Evolutionary conservation across 2,888 invertebrate species (phyloP).

Genomic region (Trachelus tabidus): DNA sequence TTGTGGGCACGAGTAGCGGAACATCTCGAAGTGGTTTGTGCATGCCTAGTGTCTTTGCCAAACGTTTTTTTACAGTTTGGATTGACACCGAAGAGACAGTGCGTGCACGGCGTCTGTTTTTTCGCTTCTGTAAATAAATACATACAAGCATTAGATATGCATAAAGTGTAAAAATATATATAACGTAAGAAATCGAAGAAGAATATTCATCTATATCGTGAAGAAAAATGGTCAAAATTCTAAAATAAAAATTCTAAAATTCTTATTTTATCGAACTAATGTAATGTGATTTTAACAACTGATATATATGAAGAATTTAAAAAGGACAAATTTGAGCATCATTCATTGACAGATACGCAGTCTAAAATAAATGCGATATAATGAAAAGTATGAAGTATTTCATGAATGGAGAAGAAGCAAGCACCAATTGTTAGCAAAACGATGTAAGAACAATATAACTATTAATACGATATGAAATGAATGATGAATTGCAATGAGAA

Average conservation of each 20-base stretch:
- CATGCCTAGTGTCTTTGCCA: conserved; percentile 69
- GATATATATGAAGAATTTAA: neutral
- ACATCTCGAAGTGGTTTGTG: conserved; percentile 27
- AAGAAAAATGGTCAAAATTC: too few relatives aligned
- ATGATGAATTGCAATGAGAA: conserved; percentile 21
- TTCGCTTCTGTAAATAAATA: conserved; percentile 45
- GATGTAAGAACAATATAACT: neutral
- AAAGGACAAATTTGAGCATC: neutral
- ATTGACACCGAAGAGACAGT: conserved; percentile 46
- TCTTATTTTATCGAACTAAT: neutral
- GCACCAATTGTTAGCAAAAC: neutral
- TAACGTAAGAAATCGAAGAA: conserved; percentile 17
- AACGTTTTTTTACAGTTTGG: conserved; percentile 67
- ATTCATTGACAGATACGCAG: neutral
- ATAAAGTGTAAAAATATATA: conserved; percentile 17
- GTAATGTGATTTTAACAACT: neutral
- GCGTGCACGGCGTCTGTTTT: conserved; percentile 38
- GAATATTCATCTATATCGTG: neutral
- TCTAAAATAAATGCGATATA: neutral
- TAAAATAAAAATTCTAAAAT: too few relatives aligned
- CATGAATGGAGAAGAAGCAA: neutral
- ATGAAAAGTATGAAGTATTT: neutral
- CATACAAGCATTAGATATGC: conserved; percentile 30
- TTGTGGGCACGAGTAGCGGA: conserved; percentile 33
- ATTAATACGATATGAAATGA: neutral